Conservation (phyloP, 2,888 invertebrate species). For the Prosopocoilus inquinatus region DNA sequence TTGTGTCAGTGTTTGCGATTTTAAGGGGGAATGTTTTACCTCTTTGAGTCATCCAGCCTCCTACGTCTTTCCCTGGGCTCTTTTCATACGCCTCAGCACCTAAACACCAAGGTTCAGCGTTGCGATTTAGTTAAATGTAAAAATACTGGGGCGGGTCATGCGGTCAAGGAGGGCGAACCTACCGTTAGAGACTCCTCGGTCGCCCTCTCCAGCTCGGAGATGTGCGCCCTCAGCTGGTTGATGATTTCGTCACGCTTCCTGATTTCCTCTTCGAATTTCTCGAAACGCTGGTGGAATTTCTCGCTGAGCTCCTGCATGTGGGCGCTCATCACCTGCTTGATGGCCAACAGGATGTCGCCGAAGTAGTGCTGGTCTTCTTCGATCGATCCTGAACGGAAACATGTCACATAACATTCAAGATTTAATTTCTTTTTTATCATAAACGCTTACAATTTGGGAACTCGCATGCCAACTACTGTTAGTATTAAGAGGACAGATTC, state of each 20-base stretch:
- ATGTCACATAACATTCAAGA: background rate
- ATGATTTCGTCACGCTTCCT: slow-evolving; percentile 78
- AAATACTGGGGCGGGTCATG: background rate
- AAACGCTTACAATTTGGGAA: background rate
- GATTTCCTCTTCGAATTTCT: slow-evolving; percentile 78
- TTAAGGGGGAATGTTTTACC: too few relatives aligned
- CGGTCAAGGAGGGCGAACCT: slow-evolving; percentile 16
- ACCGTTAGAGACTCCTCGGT: slow-evolving; percentile 47
- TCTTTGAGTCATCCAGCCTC: too few relatives aligned
- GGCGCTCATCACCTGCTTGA: slow-evolving; percentile 78
- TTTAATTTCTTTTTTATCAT: too few relatives aligned
- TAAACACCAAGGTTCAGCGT: background rate
- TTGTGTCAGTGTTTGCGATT: too few relatives aligned
- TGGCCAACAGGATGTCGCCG: slow-evolving; percentile 72
- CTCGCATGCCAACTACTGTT: background rate
- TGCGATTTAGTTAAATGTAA: background rate
- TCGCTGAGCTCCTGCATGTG: slow-evolving; percentile 70
- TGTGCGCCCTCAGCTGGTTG: slow-evolving; percentile 69
- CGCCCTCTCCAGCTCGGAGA: slow-evolving; percentile 62
- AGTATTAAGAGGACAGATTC: background rate
- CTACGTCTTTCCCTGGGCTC: too few relatives aligned
- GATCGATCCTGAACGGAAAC: slow-evolving; percentile 54
- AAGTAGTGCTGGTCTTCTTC: slow-evolving; percentile 77
- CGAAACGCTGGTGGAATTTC: slow-evolving; percentile 71
- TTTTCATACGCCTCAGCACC: background rate